Percentiles rank a stretch among this genome's conserved stretches.
Evolutionary conservation across 2,888 invertebrate species (phyloP).

Genomic region (Meteorus cinctellus): DNA sequence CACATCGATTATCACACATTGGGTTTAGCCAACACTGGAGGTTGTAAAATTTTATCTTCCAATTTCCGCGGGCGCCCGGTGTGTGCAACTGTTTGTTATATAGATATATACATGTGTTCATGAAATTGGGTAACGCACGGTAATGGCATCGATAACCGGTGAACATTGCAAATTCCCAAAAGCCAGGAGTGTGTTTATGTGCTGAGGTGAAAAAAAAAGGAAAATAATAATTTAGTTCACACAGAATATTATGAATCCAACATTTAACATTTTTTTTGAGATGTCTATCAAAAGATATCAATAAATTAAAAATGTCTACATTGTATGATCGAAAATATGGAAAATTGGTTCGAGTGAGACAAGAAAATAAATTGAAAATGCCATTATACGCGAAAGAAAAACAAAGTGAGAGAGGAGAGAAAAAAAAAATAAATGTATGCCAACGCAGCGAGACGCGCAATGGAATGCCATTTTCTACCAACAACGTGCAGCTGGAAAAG

Average conservation of each 20-base stretch:
- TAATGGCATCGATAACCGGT: slow-evolving; percentile 52
- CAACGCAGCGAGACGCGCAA: slow-evolving; percentile 2
- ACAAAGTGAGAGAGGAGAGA: not conserved
- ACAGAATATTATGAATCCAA: no score
- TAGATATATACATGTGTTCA: slow-evolving; percentile 36
- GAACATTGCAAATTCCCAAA: slow-evolving; percentile 6
- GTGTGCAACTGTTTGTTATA: not conserved
- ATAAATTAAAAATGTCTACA: no score
- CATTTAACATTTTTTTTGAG: no score
- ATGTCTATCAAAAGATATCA: no score
- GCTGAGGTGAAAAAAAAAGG: not conserved
- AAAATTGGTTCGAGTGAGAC: not conserved
- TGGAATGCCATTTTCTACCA: slow-evolving; percentile 25
- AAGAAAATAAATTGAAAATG: slow-evolving; percentile 4
- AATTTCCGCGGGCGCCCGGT: slow-evolving; percentile 42
- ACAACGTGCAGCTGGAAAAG: slow-evolving; percentile 33
- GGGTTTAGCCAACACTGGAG: slow-evolving; percentile 34
- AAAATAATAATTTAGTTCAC: not conserved
- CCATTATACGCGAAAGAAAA: not conserved
- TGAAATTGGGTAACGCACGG: slow-evolving; percentile 51
- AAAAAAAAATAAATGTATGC: slow-evolving; percentile 12
- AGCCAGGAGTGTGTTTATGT: not conserved
- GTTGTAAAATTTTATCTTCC: slow-evolving; percentile 49
- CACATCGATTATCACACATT: slow-evolving; percentile 39
- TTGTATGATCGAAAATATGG: no score